A percentile compares a stretch with the other conserved stretches of the same genome.
phyloP scores from a whole-genome alignment of 2,888 invertebrate species.

The Electrophaes corylata region DNA sequence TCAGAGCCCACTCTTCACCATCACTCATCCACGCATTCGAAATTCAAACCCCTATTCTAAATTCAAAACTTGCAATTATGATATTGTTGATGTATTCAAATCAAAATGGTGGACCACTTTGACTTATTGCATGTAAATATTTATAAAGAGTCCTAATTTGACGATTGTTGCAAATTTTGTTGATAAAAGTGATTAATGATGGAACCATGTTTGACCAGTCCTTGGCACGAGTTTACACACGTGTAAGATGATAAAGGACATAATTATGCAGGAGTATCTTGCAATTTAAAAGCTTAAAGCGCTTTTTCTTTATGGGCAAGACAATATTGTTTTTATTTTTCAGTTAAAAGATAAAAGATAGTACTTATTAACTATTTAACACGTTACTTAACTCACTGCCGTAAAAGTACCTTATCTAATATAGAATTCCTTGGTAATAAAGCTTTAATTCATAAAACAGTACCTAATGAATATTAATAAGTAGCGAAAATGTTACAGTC shows the following conservation, averaged over 20 bases:
- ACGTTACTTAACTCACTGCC: too few relatives aligned
- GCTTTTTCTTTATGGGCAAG: slow-evolving; percentile 2
- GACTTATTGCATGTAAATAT: slow-evolving; percentile 19
- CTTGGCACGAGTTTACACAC: slow-evolving; percentile 27
- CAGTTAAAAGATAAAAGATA: too few relatives aligned
- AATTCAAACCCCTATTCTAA: slow-evolving; percentile 55
- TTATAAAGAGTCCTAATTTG: slow-evolving; percentile 17
- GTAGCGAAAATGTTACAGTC: too few relatives aligned
- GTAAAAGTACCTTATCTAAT: too few relatives aligned
- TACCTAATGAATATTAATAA: too few relatives aligned
- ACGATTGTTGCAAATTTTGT: slow-evolving; percentile 24
- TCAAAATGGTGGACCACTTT: slow-evolving; percentile 27
- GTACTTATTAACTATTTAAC: too few relatives aligned
- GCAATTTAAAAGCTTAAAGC: background rate
- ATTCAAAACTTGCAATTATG: slow-evolving; percentile 52
- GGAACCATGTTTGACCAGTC: slow-evolving; percentile 14
- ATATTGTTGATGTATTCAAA: slow-evolving; percentile 43
- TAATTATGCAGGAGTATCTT: background rate
- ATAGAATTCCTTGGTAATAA: too few relatives aligned
- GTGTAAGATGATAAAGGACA: slow-evolving; percentile 6
- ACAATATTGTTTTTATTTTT: background rate
- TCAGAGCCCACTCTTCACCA: slow-evolving; percentile 61
- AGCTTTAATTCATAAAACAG: too few relatives aligned
- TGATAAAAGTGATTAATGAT: slow-evolving; percentile 11
- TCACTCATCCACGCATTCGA: slow-evolving; percentile 62